phyloP scores from a whole-genome alignment of 1,140 invertebrate genomes.

The Geopemphigus sp. region DNA sequence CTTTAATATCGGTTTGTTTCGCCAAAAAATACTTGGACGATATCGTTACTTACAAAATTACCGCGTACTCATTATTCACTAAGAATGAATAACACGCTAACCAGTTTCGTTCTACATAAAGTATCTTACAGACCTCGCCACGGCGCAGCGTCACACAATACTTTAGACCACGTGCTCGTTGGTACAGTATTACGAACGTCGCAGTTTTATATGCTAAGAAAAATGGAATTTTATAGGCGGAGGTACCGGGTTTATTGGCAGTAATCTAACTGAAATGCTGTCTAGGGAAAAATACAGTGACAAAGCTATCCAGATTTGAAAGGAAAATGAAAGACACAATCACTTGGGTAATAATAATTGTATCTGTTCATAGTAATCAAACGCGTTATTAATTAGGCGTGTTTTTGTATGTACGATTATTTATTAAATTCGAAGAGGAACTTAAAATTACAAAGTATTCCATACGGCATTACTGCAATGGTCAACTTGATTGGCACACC shows the following conservation, averaged over 20 bases:
- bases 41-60: no score
- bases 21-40: no score
- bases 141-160: no score
- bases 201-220: neutral
- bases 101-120: neutral
- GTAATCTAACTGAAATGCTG: conserved; percentile 65
- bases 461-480: conserved; percentile 70
- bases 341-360: conserved; percentile 74
- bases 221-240: conserved; percentile 66
- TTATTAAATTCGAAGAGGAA: conserved; percentile 60
- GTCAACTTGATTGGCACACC: conserved; percentile 90
- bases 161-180: neutral
- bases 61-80: no score
- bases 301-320: conserved; percentile 76
- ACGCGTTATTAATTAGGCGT: neutral
- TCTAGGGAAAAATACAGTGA: conserved; percentile 68
- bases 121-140: neutral
- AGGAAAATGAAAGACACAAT: conserved; percentile 62
- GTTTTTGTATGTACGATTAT: neutral
- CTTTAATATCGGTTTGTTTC: no score
- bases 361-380: neutral
- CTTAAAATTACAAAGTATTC: conserved; percentile 70
- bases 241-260: conserved; percentile 86
- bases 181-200: neutral
- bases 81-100: neutral